Evolutionary conservation across 2,797 vertebrate genomes (phyloP), one percentile per base, ranked within the genome.

Genomic region (Xenopus petersii): DNA sequence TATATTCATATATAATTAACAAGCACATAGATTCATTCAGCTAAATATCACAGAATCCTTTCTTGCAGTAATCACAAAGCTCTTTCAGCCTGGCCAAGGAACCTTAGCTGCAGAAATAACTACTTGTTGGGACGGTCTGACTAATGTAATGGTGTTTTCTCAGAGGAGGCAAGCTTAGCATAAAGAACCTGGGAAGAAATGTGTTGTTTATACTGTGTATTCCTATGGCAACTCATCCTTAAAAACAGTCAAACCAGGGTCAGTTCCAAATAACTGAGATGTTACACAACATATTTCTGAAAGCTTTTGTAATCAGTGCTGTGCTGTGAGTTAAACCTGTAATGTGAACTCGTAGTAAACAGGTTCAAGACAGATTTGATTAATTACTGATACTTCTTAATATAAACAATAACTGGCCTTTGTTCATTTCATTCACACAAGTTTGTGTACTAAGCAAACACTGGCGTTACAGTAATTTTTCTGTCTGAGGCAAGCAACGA

Each of bases 181-280:
- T 24, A 59, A 67, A 64, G 71, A 73, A 72, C 64, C 71, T 46
- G 55, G 12, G 51, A 67, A 47, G 60, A 67, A 67, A 70, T 72
- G 49, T 63, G 51, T 55, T 24, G 51, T 15, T 71, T 60, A 21
- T 71, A 42, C 1, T 75, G 51, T 24, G 42, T 24, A 60, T 77
- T 77, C 46, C 75, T 48, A 77, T 68, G 55, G 75, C 15, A 72
- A 77, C 59, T n/a, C 49, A 72, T 73, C 71, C 36, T 46, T 69
- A 33, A 62, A 21, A 73, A 42, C 36, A 68, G 60, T 73, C 59
- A 78, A 49, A 7, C 60, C 69, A 36, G 60, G 70, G 70, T 78
- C 75, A 73, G 36, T 64, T 54, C 7, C 12, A 10, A 78, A 78
- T 73, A 73, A 70, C 70, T 78, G 70, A 73, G 70, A 68, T 54